These are phyloP conservation scores for Scotopteryx bipunctaria DNA, from an alignment of 2,888 invertebrate species.

Conservation along the genomic window DNA sequence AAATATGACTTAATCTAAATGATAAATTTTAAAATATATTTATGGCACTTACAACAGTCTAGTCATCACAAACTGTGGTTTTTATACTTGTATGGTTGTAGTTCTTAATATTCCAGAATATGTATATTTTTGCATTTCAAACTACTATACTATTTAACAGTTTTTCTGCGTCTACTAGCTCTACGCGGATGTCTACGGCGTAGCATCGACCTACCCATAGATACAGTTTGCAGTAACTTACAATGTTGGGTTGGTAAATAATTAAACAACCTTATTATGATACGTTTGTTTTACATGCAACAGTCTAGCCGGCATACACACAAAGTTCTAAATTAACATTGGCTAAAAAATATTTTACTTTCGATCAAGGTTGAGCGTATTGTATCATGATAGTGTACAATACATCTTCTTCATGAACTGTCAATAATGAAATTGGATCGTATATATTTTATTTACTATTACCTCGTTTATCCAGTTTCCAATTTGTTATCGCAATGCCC, in stretches of 20 bases:
- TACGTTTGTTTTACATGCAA: background rate
- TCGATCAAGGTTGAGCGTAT: slow-evolving; percentile 7
- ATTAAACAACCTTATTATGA: background rate
- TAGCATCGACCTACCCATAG: slow-evolving; percentile 3
- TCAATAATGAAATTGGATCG: slow-evolving; percentile 54
- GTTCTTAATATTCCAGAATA: too few relatives aligned
- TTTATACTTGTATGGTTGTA: too few relatives aligned
- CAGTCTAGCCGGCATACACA: too few relatives aligned
- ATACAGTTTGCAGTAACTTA: background rate
- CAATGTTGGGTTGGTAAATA: too few relatives aligned
- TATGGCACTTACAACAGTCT: too few relatives aligned
- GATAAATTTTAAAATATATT: too few relatives aligned
- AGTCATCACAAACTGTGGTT: too few relatives aligned
- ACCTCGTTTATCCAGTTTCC: slow-evolving; percentile 58
- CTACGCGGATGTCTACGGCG: slow-evolving; percentile 8
- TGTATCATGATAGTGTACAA: slow-evolving; percentile 18
- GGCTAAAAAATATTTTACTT: background rate
- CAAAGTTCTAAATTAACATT: background rate
- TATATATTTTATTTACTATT: slow-evolving; percentile 60
- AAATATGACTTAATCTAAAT: too few relatives aligned
- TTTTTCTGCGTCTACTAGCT: background rate
- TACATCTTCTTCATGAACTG: slow-evolving; percentile 39
- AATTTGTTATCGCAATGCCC: slow-evolving; percentile 53
- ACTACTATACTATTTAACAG: too few relatives aligned
- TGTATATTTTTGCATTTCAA: background rate